phyloP scores from a whole-genome alignment of 2,888 invertebrate species.

The Odontothrips loti region DNA sequence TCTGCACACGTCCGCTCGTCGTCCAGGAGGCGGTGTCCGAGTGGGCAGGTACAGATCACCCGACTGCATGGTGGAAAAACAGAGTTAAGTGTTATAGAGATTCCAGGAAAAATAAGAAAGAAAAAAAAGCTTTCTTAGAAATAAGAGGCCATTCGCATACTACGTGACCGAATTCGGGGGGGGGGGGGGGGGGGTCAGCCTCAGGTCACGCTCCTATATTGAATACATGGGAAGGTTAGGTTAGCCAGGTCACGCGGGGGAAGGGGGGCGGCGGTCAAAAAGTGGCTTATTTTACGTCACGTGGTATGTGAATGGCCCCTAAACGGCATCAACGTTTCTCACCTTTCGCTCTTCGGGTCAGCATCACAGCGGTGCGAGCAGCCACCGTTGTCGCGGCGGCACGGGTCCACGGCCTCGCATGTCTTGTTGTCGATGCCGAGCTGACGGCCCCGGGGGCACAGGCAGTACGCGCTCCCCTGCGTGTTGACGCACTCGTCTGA shows the following conservation, averaged over 20 bases:
- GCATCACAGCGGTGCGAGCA: slow-evolving; percentile 43
- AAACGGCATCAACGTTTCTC: too few species aligned
- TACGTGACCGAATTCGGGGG: too few species aligned
- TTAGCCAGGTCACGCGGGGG: too few species aligned
- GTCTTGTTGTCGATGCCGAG: slow-evolving; percentile 38
- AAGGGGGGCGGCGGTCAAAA: too few species aligned
- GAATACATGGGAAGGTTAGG: too few species aligned
- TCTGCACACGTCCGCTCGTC: slow-evolving; percentile 28
- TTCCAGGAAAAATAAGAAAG: too few species aligned
- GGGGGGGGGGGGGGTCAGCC: too few species aligned
- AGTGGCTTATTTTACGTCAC: too few species aligned
- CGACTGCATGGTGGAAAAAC: not conserved
- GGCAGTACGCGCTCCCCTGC: slow-evolving; percentile 46
- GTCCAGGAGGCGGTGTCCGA: slow-evolving; percentile 40
- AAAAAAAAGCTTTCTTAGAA: too few species aligned
- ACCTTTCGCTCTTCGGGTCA: not conserved
- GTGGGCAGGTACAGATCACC: slow-evolving; percentile 35
- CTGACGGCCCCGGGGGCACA: slow-evolving; percentile 37
- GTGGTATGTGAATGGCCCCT: too few species aligned
- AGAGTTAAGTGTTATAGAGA: not conserved
- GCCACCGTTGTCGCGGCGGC: slow-evolving; percentile 43
- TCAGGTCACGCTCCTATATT: too few species aligned
- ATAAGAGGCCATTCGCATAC: too few species aligned
- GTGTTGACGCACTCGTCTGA: slow-evolving; percentile 59
- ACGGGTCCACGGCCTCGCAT: slow-evolving; percentile 47